phyloP scores from a whole-genome alignment of 2,113 vertebrate genomes.

The Tetraodon nigroviridis region DNA sequence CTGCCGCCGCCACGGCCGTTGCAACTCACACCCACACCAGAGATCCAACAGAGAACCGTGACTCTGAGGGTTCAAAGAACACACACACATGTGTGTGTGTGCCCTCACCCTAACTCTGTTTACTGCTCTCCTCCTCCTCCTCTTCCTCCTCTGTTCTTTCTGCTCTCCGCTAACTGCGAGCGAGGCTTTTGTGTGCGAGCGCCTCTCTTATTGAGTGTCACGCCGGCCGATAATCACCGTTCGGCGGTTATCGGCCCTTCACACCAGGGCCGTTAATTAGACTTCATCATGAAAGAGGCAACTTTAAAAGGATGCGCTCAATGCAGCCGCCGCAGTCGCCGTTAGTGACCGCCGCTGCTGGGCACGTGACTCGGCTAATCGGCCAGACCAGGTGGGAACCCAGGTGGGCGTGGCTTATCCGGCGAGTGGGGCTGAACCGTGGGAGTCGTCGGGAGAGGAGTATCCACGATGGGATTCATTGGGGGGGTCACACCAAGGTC shows the following conservation, averaged over 20 bases:
- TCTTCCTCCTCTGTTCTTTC: conserved; percentile 4
- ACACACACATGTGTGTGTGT: no score
- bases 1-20: no score
- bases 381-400: conserved; percentile 19
- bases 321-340: conserved; percentile 21
- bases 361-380: conserved; percentile 49
- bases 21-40: no score
- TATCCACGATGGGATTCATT: no score
- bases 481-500: no score
- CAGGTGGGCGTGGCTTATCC: background rate
- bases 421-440: no score
- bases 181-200: conserved; percentile 59
- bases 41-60: no score
- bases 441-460: no score
- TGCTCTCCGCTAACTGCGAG: conserved; percentile 26
- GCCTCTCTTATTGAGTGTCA: conserved; percentile 67
- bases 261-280: conserved; percentile 73
- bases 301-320: conserved; percentile 63
- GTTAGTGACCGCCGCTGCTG: conserved; percentile 37
- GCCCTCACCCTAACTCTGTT: conserved; percentile 40
- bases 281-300: conserved; percentile 68
- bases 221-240: conserved; percentile 58
- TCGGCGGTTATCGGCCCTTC: conserved; percentile 64
- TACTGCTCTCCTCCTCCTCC: conserved; percentile 14
- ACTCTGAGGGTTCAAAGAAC: no score